Evolutionary conservation across 1,140 invertebrate genomes (phyloP), one percentile per base, ranked within the genome.

Genomic region (Pogonognathellus flavescens): DNA sequence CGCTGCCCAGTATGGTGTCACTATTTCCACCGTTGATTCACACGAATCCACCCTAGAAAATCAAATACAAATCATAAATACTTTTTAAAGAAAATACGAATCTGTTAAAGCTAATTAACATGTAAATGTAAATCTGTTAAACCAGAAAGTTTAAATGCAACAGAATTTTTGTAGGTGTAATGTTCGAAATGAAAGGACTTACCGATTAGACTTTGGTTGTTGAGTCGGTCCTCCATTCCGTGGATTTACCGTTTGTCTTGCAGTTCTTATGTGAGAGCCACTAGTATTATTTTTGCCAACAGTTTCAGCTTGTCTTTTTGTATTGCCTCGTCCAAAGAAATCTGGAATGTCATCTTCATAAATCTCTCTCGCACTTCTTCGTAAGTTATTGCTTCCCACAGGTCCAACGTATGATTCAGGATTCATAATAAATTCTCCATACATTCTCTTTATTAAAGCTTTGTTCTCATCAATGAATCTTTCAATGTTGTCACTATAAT

Each of bases 381-480:
- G 59, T 25, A 88, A 57, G 20, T 52, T 60, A 59, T 87, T 89
- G 2, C 84, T 80, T 52, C 85, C 86, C 14, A 41, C 70, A 14
- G 82, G 81, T 25, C 83, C 84, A 50, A 25, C 85, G 52, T 80
- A 85, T 10, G 80, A 66, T 41, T 86, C 88, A 7, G 87, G 55
- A 49, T 76, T 87, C 90, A 94, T 93, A 87, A 94, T 93, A 89
- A 97, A 97, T 86, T 96, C 95, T 4, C 96, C 96, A 88, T 97
- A 97, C 96, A 97, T 97, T 83, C 96, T 92, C 89, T 95, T 95
- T 93, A 97, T 97, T 86, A 97, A 89, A 11, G 96, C 96, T 91
- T 97, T 97, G 90, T 97, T 97, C 89, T 97, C 96, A 89, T 97
- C 96, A 89, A 97, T 97, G 90, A 97, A 97, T 86, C 93, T 92